These are phyloP conservation scores for Hydropsyche betteni DNA, from an alignment of 2,888 invertebrate species.

Conservation along the genomic window DNA sequence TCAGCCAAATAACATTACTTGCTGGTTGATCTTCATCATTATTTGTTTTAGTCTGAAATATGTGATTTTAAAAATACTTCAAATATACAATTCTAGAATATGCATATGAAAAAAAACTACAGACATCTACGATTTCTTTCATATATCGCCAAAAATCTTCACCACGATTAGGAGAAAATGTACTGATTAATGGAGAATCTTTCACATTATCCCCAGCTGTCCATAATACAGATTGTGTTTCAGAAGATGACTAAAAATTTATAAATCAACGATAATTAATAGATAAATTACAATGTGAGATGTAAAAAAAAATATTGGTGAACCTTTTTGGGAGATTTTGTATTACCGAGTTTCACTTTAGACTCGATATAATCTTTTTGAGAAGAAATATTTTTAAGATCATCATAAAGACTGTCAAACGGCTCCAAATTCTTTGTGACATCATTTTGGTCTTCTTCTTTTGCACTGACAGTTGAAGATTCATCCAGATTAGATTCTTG, in stretches of 20 bases:
- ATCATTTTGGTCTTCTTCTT: conserved; percentile 56
- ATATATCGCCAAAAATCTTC: conserved; percentile 63
- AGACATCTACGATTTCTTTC: conserved; percentile 63
- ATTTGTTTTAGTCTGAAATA: background rate
- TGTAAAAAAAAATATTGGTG: too few relatives aligned
- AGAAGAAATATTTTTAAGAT: background rate
- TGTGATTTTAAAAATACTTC: background rate
- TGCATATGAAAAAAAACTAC: background rate
- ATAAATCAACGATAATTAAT: background rate
- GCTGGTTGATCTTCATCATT: background rate
- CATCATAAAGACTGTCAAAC: conserved; percentile 33
- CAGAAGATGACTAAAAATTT: conserved; percentile 34
- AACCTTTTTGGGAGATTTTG: conserved; percentile 30
- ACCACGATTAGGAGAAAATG: conserved; percentile 42
- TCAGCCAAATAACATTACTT: conserved; percentile 75
- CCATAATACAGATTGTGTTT: conserved; percentile 49
- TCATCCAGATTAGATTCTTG: conserved; percentile 58
- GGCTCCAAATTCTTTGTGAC: conserved; percentile 38
- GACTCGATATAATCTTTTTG: conserved; percentile 44
- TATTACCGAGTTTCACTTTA: conserved; percentile 43
- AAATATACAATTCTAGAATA: background rate
- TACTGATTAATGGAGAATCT: conserved; percentile 43
- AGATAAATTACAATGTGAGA: background rate
- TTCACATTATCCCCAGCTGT: conserved; percentile 40
- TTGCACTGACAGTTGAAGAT: conserved; percentile 53